A percentile compares a stretch with the other conserved stretches of the same genome.
Evolutionary conservation across 1,140 invertebrate genomes (phyloP).

Genomic region (Caenorhabditis tropicalis): DNA sequence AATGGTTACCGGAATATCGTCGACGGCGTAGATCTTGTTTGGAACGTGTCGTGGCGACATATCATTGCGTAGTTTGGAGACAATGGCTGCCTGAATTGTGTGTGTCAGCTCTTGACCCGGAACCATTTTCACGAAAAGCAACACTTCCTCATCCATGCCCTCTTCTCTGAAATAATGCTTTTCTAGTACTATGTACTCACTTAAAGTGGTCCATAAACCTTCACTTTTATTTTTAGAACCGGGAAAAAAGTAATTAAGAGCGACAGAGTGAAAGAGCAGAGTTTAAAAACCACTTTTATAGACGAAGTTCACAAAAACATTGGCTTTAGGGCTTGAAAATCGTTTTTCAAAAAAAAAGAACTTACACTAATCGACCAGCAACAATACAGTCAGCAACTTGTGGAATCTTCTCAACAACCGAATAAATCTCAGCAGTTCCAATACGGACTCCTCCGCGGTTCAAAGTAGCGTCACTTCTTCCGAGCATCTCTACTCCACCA

Average conservation of each 20-base stretch:
- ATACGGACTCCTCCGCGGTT: constrained; percentile 78
- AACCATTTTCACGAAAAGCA: constrained; percentile 76
- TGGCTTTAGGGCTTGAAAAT: background rate
- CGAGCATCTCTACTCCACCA: constrained; percentile 76
- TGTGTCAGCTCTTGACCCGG: constrained; percentile 71
- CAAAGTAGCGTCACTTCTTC: constrained; percentile 77
- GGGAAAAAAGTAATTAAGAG: background rate
- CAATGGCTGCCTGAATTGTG: constrained; percentile 73
- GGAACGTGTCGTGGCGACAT: constrained; percentile 76
- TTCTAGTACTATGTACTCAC: background rate
- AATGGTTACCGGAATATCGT: constrained; percentile 75
- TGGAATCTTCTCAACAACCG: constrained; percentile 75
- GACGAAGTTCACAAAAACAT: no score
- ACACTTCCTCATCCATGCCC: constrained; percentile 75
- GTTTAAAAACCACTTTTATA: background rate
- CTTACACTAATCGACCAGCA: constrained; percentile 71
- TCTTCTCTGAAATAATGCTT: constrained; percentile 59
- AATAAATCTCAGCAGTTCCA: constrained; percentile 78
- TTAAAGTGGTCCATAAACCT: background rate
- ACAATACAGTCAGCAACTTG: constrained; percentile 76
- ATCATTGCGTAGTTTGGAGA: constrained; percentile 73
- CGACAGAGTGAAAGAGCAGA: background rate
- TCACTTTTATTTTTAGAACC: constrained; percentile 68
- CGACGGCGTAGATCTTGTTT: constrained; percentile 73
- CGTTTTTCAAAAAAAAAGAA: background rate